Evolutionary conservation across 2,113 vertebrate species (phyloP).

Genomic region (Glaucomys volans): DNA sequence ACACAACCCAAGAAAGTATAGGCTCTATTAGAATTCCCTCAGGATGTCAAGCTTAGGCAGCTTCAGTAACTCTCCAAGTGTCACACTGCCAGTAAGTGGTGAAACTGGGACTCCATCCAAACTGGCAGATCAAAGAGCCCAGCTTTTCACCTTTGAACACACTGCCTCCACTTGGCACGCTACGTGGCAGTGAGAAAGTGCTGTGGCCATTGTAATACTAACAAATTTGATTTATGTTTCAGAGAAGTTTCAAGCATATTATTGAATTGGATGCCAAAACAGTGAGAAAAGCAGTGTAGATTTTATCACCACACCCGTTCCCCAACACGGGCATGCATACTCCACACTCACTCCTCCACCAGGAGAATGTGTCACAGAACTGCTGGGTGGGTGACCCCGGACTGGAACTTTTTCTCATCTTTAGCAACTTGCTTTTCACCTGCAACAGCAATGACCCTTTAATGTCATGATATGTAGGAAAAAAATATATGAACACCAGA

Average conservation of each 20-base stretch:
- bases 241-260: neutral
- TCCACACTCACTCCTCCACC: no score
- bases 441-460: neutral
- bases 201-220: neutral
- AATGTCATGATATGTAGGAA: neutral
- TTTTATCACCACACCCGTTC: neutral
- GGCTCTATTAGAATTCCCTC: neutral
- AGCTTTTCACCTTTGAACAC: neutral
- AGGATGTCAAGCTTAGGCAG: neutral
- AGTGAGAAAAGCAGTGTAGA: neutral
- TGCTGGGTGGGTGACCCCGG: neutral
- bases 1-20: neutral
- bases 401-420: neutral
- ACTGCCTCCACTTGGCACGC: neutral
- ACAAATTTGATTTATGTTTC: neutral
- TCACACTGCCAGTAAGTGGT: neutral
- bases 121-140: neutral
- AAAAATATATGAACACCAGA: neutral
- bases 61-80: neutral
- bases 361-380: neutral
- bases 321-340: neutral
- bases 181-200: neutral
- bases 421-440: neutral
- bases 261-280: neutral
- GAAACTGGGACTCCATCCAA: neutral